phyloP scores from a whole-genome alignment of 2,113 vertebrate species.

The Perca fluviatilis region DNA sequence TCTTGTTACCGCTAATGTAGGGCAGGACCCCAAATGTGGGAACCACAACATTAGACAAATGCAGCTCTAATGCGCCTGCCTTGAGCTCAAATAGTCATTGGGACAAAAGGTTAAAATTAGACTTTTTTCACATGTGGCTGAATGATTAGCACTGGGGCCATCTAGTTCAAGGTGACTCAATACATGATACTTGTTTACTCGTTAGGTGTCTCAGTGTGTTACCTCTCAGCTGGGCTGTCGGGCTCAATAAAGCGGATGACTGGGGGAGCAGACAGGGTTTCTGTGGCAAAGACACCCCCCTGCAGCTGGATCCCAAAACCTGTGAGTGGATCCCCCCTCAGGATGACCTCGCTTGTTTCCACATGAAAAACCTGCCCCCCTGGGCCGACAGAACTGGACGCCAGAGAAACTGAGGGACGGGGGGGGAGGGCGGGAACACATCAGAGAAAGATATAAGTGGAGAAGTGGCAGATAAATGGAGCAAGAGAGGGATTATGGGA shows the following conservation, averaged over 20 bases:
- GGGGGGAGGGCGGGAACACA: constrained; percentile 16
- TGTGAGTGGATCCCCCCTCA: constrained; percentile 94
- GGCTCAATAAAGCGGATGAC: constrained; percentile 95
- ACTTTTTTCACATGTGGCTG: constrained; percentile 25
- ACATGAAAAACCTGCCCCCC: constrained; percentile 96
- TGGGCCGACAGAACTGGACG: constrained; percentile 94
- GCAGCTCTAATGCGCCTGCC: constrained; percentile 1
- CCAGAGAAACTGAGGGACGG: constrained; percentile 89
- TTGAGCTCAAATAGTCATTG: constrained; percentile 17
- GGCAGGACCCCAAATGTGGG: background rate
- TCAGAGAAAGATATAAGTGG: constrained; percentile 43
- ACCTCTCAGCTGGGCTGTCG: constrained; percentile 97
- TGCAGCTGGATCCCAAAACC: constrained; percentile 98
- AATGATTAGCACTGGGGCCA: constrained; percentile 53
- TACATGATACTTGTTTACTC: constrained; percentile 53
- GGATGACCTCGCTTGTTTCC: constrained; percentile 92
- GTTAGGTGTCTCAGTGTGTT: constrained; percentile 60
- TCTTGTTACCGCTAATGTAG: background rate
- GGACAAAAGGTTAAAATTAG: constrained; percentile 50
- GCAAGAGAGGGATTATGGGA: constrained; percentile 38
- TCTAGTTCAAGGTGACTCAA: constrained; percentile 66
- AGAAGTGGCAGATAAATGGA: constrained; percentile 50
- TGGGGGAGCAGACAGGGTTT: constrained; percentile 93
- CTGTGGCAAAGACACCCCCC: constrained; percentile 96
- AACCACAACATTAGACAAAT: constrained; percentile 9